These are phyloP conservation scores for Ptychodera flava DNA, from an alignment of 35 echinoderm and acorn worm genomes.

Conservation along the genomic window DNA sequence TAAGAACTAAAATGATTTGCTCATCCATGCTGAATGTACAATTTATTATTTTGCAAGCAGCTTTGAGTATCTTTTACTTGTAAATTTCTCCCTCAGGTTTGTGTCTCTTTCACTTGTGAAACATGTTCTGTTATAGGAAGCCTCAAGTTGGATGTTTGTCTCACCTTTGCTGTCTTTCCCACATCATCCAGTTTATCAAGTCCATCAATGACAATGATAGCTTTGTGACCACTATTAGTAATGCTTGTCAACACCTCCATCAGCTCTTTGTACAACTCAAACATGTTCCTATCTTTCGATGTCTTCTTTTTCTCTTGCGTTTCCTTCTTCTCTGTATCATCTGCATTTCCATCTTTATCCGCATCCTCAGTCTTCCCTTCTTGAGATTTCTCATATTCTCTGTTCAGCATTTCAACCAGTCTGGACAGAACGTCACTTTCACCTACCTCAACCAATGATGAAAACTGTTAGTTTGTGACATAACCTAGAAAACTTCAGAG, in stretches of 20 bases:
- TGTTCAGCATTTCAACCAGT: neutral
- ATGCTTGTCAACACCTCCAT: constrained; percentile 22
- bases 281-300: neutral
- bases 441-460: too few relatives aligned
- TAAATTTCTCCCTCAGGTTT: too few relatives aligned
- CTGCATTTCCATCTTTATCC: neutral
- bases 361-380: neutral
- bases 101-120: too few relatives aligned
- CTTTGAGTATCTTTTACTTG: too few relatives aligned
- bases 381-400: neutral
- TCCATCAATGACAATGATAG: constrained; percentile 49
- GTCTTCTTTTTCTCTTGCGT: neutral
- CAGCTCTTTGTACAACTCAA: constrained; percentile 8
- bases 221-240: neutral
- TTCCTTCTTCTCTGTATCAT: neutral
- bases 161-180: constrained; percentile 35
- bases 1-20: too few relatives aligned
- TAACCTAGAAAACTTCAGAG: neutral
- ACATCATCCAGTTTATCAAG: constrained; percentile 49
- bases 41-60: too few relatives aligned
- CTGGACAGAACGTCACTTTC: neutral
- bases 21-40: too few relatives aligned
- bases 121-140: too few relatives aligned
- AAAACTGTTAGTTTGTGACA: too few relatives aligned
- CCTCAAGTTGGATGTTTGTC: too few relatives aligned